Evolutionary conservation across 2,888 invertebrate species (phyloP).

Genomic region (Caenorhabditis parvicauda): DNA sequence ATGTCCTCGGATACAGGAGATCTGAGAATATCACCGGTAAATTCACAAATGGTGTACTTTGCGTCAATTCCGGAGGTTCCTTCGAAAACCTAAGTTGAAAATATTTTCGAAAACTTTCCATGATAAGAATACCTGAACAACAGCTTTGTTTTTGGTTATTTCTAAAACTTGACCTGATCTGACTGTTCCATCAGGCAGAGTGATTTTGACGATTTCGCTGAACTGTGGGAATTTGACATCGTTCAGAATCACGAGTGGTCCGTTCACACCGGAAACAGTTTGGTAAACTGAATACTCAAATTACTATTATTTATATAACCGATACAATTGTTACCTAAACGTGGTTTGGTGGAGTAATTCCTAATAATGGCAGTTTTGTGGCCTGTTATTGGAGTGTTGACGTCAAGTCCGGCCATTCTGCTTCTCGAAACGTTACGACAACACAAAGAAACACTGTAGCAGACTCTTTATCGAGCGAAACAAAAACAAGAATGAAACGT

Average conservation of each 20-base stretch:
- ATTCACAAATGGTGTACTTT: slow-evolving; percentile 95
- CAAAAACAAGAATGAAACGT: too few species aligned
- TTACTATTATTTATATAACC: too few species aligned
- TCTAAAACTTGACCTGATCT: slow-evolving; percentile 92
- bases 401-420: slow-evolving; percentile 10
- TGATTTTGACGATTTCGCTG: slow-evolving; percentile 94
- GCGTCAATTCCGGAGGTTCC: slow-evolving; percentile 98
- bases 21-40: slow-evolving; percentile 94
- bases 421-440: too few species aligned
- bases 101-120: not conserved
- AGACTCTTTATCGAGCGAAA: too few species aligned
- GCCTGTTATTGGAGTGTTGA: slow-evolving; percentile 27
- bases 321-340: too few species aligned
- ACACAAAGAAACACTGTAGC: too few species aligned
- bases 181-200: slow-evolving; percentile 86
- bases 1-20: slow-evolving; percentile 98
- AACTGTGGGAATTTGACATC: slow-evolving; percentile 98
- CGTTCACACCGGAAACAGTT: slow-evolving; percentile 98
- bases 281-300: slow-evolving; percentile 74
- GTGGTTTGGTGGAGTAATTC: slow-evolving; percentile 93
- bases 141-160: slow-evolving; percentile 94
- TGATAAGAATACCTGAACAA: slow-evolving; percentile 71
- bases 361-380: slow-evolving; percentile 67
- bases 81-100: slow-evolving; percentile 77
- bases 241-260: slow-evolving; percentile 94